phyloP scores from a whole-genome alignment of 2,888 invertebrate genomes.

The Mechanitis messenoides region DNA sequence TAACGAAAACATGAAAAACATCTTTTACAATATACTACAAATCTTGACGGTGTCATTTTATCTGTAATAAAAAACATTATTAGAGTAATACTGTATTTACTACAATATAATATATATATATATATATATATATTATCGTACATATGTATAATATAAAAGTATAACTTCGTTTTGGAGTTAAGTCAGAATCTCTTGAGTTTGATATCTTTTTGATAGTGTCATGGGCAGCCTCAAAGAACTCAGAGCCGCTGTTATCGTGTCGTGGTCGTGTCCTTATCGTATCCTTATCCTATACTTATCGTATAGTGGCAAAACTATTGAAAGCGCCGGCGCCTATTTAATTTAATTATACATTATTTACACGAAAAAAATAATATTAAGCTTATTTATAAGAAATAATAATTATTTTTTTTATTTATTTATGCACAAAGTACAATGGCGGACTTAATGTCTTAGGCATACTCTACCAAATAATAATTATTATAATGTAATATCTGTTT shows the following conservation, averaged over 20 bases:
- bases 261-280: background rate
- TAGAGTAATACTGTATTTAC: too few relatives aligned
- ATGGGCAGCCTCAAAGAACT: background rate
- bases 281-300: background rate
- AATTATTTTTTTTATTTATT: slow-evolving; percentile 2
- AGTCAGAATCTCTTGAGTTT: too few relatives aligned
- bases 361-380: slow-evolving; percentile 39
- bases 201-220: too few relatives aligned
- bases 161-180: too few relatives aligned
- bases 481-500: too few relatives aligned
- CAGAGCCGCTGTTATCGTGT: background rate
- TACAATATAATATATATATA: too few relatives aligned
- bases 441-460: too few relatives aligned
- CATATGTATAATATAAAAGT: too few relatives aligned
- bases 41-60: background rate
- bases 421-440: too few relatives aligned
- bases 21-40: background rate
- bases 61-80: background rate
- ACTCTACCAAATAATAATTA: too few relatives aligned
- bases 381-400: slow-evolving; percentile 18
- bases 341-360: slow-evolving; percentile 47
- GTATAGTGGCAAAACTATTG: background rate
- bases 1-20: background rate
- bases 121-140: too few relatives aligned
- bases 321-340: slow-evolving; percentile 34